Evolutionary conservation across 2,113 vertebrate species (phyloP).

Genomic region (Prunella himalayana): DNA sequence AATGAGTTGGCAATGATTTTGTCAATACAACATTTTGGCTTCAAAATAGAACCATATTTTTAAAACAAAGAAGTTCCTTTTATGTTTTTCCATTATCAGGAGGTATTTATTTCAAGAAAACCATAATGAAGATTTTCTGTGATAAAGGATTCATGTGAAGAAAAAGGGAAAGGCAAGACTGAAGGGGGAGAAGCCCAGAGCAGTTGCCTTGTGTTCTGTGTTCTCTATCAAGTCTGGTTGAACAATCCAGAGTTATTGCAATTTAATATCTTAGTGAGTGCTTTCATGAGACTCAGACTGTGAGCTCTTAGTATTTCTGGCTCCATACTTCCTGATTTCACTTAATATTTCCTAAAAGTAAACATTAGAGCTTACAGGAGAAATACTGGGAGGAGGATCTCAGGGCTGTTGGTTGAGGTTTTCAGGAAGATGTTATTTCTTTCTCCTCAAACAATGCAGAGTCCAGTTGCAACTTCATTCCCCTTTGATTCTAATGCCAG

Average conservation of each 20-base stretch:
- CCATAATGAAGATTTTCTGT: neutral
- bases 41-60: neutral
- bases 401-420: neutral
- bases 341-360: neutral
- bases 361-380: neutral
- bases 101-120: neutral
- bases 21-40: neutral
- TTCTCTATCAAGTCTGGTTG: neutral
- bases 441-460: neutral
- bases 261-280: neutral
- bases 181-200: neutral
- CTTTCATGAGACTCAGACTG: fast-evolving
- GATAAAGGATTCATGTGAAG: neutral
- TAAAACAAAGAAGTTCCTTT: neutral
- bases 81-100: neutral
- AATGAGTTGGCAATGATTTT: neutral
- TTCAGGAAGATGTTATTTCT: neutral
- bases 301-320: neutral
- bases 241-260: neutral
- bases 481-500: neutral
- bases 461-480: neutral
- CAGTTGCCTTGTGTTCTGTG: neutral
- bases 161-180: neutral
- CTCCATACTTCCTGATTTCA: neutral
- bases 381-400: neutral